phyloP scores from a whole-genome alignment of 1,140 invertebrate species.

The Brachystomella parvula region DNA sequence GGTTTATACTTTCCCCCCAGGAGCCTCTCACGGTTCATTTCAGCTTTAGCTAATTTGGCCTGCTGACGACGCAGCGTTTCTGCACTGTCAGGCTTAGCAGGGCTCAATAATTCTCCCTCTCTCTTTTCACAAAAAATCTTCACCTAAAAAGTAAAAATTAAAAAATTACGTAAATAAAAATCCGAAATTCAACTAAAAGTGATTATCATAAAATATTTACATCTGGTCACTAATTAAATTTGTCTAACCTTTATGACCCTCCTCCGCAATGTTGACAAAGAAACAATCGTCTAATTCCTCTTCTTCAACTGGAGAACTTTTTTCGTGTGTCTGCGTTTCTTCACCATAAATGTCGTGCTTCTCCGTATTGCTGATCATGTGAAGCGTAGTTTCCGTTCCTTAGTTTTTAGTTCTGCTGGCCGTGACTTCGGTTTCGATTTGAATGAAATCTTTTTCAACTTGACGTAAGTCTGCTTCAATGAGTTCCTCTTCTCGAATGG shows the following conservation, averaged over 20 bases:
- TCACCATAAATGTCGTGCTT: not conserved
- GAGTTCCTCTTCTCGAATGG: slow-evolving; percentile 65
- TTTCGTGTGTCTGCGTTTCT: not conserved
- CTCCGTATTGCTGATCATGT: not conserved
- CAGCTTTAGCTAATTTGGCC: slow-evolving; percentile 35
- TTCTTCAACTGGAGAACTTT: not conserved
- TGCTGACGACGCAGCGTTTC: slow-evolving; percentile 30
- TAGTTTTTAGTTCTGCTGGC: not conserved
- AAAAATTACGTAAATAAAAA: not conserved
- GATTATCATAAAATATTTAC: too few species aligned
- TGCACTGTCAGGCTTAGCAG: slow-evolving; percentile 28
- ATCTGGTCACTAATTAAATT: too few species aligned
- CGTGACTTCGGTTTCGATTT: slow-evolving; percentile 7
- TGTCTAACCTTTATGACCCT: not conserved
- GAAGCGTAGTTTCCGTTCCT: not conserved
- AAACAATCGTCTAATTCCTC: not conserved
- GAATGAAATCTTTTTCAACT: slow-evolving; percentile 51
- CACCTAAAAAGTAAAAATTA: slow-evolving; percentile 12
- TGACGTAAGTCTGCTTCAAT: slow-evolving; percentile 72
- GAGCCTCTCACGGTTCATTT: slow-evolving; percentile 32
- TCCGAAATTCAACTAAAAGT: not conserved
- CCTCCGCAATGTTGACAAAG: not conserved
- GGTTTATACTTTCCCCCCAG: slow-evolving; percentile 33
- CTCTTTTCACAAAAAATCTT: slow-evolving; percentile 24
- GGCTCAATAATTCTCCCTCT: slow-evolving; percentile 24